Base-by-base conservation (phyloP, 2,888 invertebrate species). In the Seira sanloemensis region DNA sequence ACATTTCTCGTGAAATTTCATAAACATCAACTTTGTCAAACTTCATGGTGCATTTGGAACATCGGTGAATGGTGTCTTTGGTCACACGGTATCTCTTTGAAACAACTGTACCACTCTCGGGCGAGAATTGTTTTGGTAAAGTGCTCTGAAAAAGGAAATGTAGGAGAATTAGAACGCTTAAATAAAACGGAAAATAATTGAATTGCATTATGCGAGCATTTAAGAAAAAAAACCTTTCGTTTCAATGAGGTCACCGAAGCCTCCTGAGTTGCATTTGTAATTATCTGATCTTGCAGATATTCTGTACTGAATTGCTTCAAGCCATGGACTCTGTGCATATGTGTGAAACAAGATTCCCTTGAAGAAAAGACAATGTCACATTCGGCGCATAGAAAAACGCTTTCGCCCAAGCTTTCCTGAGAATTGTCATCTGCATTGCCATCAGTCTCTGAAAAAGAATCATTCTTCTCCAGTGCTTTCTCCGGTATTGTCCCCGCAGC, bases 1-100 rank as follows among this genome's bases (percentile, higher is more conserved):
- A 75, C 89, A 89, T 73, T 88, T 84, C 37, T 88, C 88, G 66
- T 89, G 89, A 27, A 87, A 81, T 68, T 86, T 83, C 69, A 85
- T 78, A 1, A n/a, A 86, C 84, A 68, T 85, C 86, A 0, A 54
- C 66, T 7, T 82, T 83, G 18, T 87, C 86, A 62, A 88, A 89
- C 68, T 83, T 87, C 0, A 77, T 77, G 7, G 85, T 72, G 76
- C 89, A 89, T 21, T 76, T 80, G 54, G 87, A 85, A 62, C 89
- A 89, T 9, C 58, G 37, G 18, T 76, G 75, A 37, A 82, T 77
- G 12, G 69, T 58, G 24, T 85, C 86, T 81, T 85, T 85, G 58
- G 83, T 68, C 1, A 86, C 84, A 65, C 88, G 46, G 21, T 65
- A 86, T 37, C 84, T 88, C 46, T 88, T 88, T 1, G 86, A 83